These are phyloP conservation scores for Ormyrus rosae DNA, from an alignment of 2,888 invertebrate species.

Conservation along the genomic window DNA sequence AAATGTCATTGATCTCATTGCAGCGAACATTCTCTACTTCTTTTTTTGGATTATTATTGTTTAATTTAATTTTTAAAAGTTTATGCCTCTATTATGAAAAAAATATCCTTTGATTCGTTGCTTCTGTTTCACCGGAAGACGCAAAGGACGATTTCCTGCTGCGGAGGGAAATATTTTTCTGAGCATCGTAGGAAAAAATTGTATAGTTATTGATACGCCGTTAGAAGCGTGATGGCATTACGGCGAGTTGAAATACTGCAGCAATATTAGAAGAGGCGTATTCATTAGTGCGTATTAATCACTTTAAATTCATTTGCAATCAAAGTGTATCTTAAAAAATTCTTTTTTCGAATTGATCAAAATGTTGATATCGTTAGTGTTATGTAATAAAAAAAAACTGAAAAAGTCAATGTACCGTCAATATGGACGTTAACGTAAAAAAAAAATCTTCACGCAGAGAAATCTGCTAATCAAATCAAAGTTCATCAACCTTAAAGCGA, in stretches of 20 bases:
- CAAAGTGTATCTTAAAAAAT: not conserved
- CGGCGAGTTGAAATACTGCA: not conserved
- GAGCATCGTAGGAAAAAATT: not conserved
- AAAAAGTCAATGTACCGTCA: not conserved
- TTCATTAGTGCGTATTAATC: not conserved
- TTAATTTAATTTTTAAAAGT: not conserved
- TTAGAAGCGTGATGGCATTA: conserved; percentile 9
- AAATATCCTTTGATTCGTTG: not conserved
- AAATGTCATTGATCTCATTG: conserved; percentile 8
- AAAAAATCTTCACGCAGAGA: too few relatives aligned
- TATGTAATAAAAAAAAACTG: conserved; percentile 6
- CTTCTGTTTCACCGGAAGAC: too few relatives aligned
- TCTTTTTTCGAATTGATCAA: not conserved
- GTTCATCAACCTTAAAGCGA: too few relatives aligned
- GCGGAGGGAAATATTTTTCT: conserved; percentile 24
- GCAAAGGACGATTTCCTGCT: too few relatives aligned
- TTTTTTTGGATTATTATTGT: not conserved
- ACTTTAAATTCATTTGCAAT: conserved; percentile 17
- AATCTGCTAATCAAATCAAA: too few relatives aligned
- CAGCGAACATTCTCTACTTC: too few relatives aligned
- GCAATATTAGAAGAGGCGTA: conserved; percentile 27
- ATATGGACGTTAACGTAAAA: not conserved
- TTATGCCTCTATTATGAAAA: not conserved
- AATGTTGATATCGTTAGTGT: conserved; percentile 35
- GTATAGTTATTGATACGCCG: not conserved